A percentile compares a stretch with the other conserved stretches of the same genome.
Conservation (phyloP, 2,888 invertebrate species). For the Meiosimyza decipiens region DNA sequence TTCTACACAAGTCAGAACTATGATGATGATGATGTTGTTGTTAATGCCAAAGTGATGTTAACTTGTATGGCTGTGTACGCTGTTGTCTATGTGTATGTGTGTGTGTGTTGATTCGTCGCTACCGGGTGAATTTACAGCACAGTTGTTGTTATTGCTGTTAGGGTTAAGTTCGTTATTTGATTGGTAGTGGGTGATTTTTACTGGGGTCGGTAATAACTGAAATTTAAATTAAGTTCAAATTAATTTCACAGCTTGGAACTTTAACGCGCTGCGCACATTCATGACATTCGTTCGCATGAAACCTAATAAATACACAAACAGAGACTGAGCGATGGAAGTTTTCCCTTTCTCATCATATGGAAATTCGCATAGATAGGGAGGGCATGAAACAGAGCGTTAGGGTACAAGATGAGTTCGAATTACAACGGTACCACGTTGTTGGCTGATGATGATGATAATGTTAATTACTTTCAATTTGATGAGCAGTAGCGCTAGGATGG, state of each 20-base stretch:
- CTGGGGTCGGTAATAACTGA: conserved; percentile 4
- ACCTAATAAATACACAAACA: conserved; percentile 24
- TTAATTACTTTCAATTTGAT: conserved; percentile 55
- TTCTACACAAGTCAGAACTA: no score
- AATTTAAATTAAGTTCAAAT: conserved; percentile 36
- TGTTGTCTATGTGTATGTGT: no score
- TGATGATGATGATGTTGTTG: no score
- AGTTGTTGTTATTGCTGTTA: not conserved
- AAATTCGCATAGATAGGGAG: no score
- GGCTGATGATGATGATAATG: conserved; percentile 43
- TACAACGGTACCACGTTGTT: not conserved
- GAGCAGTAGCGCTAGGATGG: conserved; percentile 17
- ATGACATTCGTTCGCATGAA: not conserved
- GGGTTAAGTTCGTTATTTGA: not conserved
- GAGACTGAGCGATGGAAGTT: no score
- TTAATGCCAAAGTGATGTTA: no score
- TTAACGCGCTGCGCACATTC: conserved; percentile 1
- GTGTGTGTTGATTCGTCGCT: no score
- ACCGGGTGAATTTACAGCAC: not conserved
- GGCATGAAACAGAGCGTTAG: no score
- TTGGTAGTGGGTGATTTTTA: conserved; percentile 3
- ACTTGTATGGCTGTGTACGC: no score
- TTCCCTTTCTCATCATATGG: no score
- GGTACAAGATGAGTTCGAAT: no score
- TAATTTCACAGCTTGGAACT: conserved; percentile 34